Evolutionary conservation across 2,888 invertebrate genomes (phyloP).

Genomic region (Pasiphila rectangulata): DNA sequence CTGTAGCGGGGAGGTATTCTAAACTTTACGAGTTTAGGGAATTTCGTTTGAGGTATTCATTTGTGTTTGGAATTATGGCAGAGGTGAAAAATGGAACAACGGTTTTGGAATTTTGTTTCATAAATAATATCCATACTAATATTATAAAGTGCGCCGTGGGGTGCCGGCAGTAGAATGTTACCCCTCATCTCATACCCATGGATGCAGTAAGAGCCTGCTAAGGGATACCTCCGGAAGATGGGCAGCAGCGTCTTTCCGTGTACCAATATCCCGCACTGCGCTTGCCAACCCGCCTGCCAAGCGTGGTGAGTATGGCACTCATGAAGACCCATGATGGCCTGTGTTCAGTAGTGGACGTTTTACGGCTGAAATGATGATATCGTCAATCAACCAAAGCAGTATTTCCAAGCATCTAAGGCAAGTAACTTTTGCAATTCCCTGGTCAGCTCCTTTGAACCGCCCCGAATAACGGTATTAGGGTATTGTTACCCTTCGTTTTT

Average conservation of each 20-base stretch:
- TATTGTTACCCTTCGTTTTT: constrained; percentile 3
- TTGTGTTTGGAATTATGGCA: constrained; percentile 14
- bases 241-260: not conserved
- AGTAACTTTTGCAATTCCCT: not conserved
- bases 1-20: constrained; percentile 28
- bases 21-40: constrained; percentile 26
- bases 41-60: constrained; percentile 29
- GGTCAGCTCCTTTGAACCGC: constrained; percentile 4
- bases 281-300: no score
- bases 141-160: no score
- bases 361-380: not conserved
- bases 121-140: not conserved
- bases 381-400: no score
- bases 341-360: no score
- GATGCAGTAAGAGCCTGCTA: no score
- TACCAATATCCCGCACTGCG: no score
- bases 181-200: no score
- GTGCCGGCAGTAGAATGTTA: no score
- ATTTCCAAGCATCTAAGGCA: not conserved
- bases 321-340: no score
- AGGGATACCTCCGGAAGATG: not conserved
- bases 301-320: no score
- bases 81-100: constrained; percentile 1
- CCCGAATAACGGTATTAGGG: constrained; percentile 4
- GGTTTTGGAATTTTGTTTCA: not conserved